Conservation (phyloP, 2,888 invertebrate genomes). For the Hypercompe scribonia region DNA sequence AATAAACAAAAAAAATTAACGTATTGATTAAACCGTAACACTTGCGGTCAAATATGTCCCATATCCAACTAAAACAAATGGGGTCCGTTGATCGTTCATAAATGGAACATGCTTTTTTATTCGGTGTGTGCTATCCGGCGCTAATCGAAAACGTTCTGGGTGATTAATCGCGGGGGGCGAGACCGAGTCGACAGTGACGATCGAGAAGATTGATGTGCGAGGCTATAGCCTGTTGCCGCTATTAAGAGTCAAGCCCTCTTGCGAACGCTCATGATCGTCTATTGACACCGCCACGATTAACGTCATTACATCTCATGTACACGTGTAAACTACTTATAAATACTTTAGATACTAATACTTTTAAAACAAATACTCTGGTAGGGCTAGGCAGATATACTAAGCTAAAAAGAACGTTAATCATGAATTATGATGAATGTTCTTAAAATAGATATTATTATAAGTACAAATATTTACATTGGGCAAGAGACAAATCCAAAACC, state of each 20-base stretch:
- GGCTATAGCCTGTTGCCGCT: slow-evolving; percentile 63
- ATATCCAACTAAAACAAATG: slow-evolving; percentile 58
- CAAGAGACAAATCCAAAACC: not conserved
- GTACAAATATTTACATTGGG: not conserved
- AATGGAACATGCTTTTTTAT: slow-evolving; percentile 71
- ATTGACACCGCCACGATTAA: slow-evolving; percentile 58
- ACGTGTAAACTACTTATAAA: slow-evolving; percentile 34
- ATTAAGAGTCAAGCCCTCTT: slow-evolving; percentile 64
- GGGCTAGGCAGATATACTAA: no score
- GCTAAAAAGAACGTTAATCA: no score
- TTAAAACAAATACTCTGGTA: no score
- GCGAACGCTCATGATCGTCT: slow-evolving; percentile 51
- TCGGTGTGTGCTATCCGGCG: slow-evolving; percentile 65
- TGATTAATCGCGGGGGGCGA: slow-evolving; percentile 83
- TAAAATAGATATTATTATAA: not conserved
- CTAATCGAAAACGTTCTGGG: slow-evolving; percentile 82
- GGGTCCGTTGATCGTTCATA: slow-evolving; percentile 62
- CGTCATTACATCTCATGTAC: slow-evolving; percentile 39
- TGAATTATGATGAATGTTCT: not conserved
- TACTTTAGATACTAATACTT: not conserved
- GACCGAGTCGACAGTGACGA: slow-evolving; percentile 76
- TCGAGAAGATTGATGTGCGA: slow-evolving; percentile 77
- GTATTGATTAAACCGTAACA: not conserved
- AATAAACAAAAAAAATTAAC: not conserved
- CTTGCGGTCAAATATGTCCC: slow-evolving; percentile 40